Conservation (phyloP, 2,888 invertebrate species). For the Phrixothrix hirtus region DNA sequence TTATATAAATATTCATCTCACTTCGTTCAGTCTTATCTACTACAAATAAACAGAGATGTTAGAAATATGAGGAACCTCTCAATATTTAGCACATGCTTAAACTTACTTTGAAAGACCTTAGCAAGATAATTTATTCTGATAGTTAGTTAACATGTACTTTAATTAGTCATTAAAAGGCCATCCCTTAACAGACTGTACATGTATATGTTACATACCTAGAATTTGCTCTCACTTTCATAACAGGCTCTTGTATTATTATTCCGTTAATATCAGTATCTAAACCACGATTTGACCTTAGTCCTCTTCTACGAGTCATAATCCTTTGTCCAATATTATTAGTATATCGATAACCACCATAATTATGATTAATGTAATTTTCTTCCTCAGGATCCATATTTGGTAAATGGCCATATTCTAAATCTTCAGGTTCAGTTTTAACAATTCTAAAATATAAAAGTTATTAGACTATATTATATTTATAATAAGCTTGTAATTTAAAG, state of each 20-base stretch:
- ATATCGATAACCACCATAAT: conserved; percentile 23
- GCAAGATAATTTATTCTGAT: too few relatives aligned
- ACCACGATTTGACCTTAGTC: conserved; percentile 38
- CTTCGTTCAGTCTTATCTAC: too few relatives aligned
- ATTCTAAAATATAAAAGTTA: conserved; percentile 11
- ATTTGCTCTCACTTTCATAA: conserved; percentile 2
- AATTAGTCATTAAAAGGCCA: too few relatives aligned
- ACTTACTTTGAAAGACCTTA: not conserved
- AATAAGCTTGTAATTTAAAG: not conserved
- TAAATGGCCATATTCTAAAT: conserved; percentile 56
- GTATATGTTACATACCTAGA: conserved; percentile 13
- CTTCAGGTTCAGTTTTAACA: conserved; percentile 42
- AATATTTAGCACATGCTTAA: too few relatives aligned
- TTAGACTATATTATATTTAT: not conserved
- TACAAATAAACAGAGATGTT: too few relatives aligned
- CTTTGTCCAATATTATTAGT: conserved; percentile 20
- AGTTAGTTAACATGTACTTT: too few relatives aligned
- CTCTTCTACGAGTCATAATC: conserved; percentile 31
- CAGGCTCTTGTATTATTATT: conserved; percentile 2
- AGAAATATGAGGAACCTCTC: too few relatives aligned
- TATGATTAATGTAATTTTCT: conserved; percentile 32
- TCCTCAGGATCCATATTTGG: conserved; percentile 43
- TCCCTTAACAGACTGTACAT: too few relatives aligned
- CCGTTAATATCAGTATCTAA: conserved; percentile 37
- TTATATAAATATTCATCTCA: too few relatives aligned